Evolutionary conservation across 2,888 invertebrate species (phyloP), one percentile per base, ranked within the genome.

Genomic region (Nymphalis urticae): DNA sequence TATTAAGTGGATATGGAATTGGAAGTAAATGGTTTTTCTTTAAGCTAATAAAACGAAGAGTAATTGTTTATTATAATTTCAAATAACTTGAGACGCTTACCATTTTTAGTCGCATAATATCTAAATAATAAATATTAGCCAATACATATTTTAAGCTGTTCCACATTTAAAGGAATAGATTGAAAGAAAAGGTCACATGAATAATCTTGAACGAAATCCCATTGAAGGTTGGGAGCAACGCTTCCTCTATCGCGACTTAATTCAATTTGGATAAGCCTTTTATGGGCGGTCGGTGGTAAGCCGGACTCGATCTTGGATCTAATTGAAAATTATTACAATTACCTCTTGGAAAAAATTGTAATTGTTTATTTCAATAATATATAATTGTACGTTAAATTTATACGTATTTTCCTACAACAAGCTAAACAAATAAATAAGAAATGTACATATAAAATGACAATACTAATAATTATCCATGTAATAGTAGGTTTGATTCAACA

Each of bases 201-300:
- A 62, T 56, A 67, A 36, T 42, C 36, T 58, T 27, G 62, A 50
- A 54, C 48, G 17, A 16, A 21, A 48, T 17, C 62, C 62, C 50
- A 56, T 62, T 27, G 56, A 54, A 51, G 42, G 42, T 53, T 21
- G 24, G 36, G 58, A 58, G 54, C 48, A 69, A 62, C 21, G 63
- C 27, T 66, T 63, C 62, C 60, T 60, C 61, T 32, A 56, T 62
- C 27, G 51, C n/a, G 36, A 60, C 59, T 62, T 69, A 72, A 76
- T 76, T 76, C 73, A 76, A 76, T 76, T 75, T 73, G 72, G 69
- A 66, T 75, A 72, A 76, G 74, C 70, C 73, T 70, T 27, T 75
- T 72, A 74, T 72, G 72, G 62, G 64, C 71, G 72, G 71, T 69
- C 71, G 72, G 56, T 62, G 68, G 64, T 69, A 65, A 59, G 62